Base-by-base conservation (phyloP, 2,113 vertebrate genomes). In the Zosterops pallidus region DNA sequence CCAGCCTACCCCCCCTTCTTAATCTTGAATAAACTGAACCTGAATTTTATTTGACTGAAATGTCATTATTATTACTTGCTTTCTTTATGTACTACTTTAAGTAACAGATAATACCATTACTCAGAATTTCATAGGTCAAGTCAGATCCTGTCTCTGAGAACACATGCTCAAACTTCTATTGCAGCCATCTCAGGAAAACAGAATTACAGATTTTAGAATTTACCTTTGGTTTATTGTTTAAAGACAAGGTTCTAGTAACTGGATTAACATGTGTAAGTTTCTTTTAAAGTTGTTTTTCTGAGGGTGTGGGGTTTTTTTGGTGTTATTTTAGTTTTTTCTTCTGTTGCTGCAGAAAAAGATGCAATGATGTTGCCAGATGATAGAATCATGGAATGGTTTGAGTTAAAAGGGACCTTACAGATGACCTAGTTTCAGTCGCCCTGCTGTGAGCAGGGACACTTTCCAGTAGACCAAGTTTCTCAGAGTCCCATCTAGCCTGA, bases 11-110 rank as follows among this genome's bases (percentile, higher is more conserved):
- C 31, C 4, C 21, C 12, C 23, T 39, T 60, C 75, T 53, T 60
- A 21, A 42, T 47, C 49, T 83, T 83, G 31, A 96, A 94, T 96
- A 96, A 96, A 95, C 25, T 44, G 42, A 95, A 95, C 78, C 21
- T 84, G 25, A 92, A 82, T 87, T 96, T 92, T 68, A 91, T 72
- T 81, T 56, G 35, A 68, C 19, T 87, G 47, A 28, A 75, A 79
- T 39, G 21, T 71, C 44, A 59, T 89, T 88, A 59, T 89, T 88
- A 47, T 65, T 86, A 29, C 29, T 91, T 71, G 8, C 52, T 83
- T 94, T 84, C 56, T 70, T 78, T 37, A 46, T 56, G 33, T 52
- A 11, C 26, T 47, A 11, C 11, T 75, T 79, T 52, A 80, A 70
- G 77, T 59, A 72, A 60, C 20, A 78, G n/a, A 25, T 63, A 53